Base-by-base conservation (phyloP, 2,113 vertebrate genomes). In the Cochlearius cochlearius region DNA sequence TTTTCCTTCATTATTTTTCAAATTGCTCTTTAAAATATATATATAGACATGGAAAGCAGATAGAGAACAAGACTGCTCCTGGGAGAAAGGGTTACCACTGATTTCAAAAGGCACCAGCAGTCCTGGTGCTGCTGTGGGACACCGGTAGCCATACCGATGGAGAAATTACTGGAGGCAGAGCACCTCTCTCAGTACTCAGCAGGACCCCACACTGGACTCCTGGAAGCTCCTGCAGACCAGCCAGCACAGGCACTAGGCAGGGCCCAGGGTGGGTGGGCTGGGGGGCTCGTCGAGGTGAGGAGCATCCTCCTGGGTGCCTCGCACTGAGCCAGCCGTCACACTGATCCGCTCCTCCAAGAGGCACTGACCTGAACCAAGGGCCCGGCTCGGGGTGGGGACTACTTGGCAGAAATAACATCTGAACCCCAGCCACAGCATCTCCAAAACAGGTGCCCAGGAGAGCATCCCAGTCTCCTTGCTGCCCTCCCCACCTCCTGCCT, bases 231-330 rank as follows among this genome's bases (percentile, higher is more conserved):
- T 45, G 71, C n/a, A 86, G 29, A 50, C 1, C 47, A 63, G 55
- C 18, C 2, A 6, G 66, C 55, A 62, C 45, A 67, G 73, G 49
- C 45, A 47, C 5, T 1, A 9, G 14, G 72, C 52, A 91, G 21
- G 15, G 39, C 26, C 62, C 62, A 63, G 26, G 29, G 23, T 20
- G 20, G 18, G 18, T 8, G 52, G 18, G 45, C 36, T 60, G 22
- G 17, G n/a, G n/a, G 19, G 20, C 21, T 43, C 4, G 0, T 5
- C 0, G 1, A 69, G 23, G 27, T 0, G 0, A 73, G 53, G 11
- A 60, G 26, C 19, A n/a, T 7, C 36, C 27, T 50, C 84, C 43
- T 10, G 27, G 36, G 14, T 26, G 77, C 20, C 41, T 56, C 3
- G 1, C 4, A 23, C n/a, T 45, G 63, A 76, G 47, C 53, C 58